Evolutionary conservation across 2,113 vertebrate species (phyloP).

Genomic region (Aegithalos caudatus): DNA sequence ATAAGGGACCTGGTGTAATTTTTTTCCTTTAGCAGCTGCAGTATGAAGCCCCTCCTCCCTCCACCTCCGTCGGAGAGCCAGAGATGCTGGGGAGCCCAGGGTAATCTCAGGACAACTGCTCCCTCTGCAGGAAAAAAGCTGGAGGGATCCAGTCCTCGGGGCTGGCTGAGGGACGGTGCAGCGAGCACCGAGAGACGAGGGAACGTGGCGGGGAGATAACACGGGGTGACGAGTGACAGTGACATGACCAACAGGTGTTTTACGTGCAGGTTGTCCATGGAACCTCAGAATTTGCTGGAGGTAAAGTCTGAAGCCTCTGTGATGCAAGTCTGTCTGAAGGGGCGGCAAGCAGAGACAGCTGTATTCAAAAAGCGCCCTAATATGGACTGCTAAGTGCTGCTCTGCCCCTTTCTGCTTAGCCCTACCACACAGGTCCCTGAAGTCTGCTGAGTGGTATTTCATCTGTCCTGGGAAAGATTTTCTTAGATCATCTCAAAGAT

Average conservation of each 20-base stretch:
- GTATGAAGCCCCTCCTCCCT: not conserved
- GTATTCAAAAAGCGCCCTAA: not conserved
- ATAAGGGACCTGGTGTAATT: not conserved
- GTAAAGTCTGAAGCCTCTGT: not conserved
- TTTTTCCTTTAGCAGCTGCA: not conserved
- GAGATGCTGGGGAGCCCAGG: not conserved
- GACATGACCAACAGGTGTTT: fast-evolving
- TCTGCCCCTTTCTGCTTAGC: not conserved
- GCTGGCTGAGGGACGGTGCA: fast-evolving
- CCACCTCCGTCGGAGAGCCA: fast-evolving
- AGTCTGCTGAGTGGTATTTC: not conserved
- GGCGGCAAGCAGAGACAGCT: not conserved
- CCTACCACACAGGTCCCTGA: not conserved
- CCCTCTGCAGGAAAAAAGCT: conserved; percentile 24
- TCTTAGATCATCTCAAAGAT: not conserved
- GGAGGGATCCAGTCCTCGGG: not conserved
- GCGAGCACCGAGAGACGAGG: fast-evolving
- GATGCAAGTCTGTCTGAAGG: not conserved
- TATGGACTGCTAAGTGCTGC: not conserved
- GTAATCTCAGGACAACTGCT: not conserved
- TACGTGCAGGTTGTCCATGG: fast-evolving
- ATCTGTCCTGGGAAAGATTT: not conserved
- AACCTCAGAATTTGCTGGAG: not conserved
- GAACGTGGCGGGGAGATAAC: fast-evolving
- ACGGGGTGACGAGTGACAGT: fast-evolving